Conservation (phyloP, 2,888 invertebrate species). For the Deilephila porcellus region DNA sequence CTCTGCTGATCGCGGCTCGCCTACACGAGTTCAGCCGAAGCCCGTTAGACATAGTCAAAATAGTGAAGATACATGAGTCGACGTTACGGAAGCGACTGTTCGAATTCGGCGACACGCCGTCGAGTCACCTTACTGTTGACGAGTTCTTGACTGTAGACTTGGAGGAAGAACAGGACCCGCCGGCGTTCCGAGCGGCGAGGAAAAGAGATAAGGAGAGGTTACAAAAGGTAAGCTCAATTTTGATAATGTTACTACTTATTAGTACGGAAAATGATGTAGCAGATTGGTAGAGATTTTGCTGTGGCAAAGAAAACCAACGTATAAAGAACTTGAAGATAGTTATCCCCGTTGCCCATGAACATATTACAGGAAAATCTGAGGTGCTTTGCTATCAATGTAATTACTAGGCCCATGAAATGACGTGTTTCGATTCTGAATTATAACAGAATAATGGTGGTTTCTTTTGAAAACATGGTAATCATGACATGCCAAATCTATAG, state of each 20-base stretch:
- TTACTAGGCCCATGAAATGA: no score
- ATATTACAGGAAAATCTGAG: no score
- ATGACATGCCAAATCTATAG: no score
- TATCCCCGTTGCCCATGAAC: no score
- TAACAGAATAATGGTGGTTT: no score
- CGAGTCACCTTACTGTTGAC: conserved; percentile 96
- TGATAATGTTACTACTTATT: not conserved
- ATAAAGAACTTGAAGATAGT: no score
- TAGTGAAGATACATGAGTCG: conserved; percentile 97
- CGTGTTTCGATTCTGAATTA: no score
- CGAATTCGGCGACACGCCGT: conserved; percentile 98
- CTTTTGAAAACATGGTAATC: no score
- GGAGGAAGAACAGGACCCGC: conserved; percentile 98
- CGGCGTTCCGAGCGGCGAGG: conserved; percentile 95
- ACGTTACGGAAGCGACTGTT: conserved; percentile 95
- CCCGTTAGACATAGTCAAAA: conserved; percentile 94
- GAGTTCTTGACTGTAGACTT: conserved; percentile 99
- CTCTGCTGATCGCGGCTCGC: conserved; percentile 96
- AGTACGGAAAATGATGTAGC: not conserved
- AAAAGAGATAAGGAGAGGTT: conserved; percentile 94
- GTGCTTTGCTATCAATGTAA: no score
- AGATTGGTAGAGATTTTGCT: no score
- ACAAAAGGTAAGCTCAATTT: conserved; percentile 85
- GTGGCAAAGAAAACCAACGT: no score
- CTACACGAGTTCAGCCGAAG: conserved; percentile 96